Evolutionary conservation across 2,888 invertebrate species (phyloP).

Genomic region (Andrena hattorfiana): DNA sequence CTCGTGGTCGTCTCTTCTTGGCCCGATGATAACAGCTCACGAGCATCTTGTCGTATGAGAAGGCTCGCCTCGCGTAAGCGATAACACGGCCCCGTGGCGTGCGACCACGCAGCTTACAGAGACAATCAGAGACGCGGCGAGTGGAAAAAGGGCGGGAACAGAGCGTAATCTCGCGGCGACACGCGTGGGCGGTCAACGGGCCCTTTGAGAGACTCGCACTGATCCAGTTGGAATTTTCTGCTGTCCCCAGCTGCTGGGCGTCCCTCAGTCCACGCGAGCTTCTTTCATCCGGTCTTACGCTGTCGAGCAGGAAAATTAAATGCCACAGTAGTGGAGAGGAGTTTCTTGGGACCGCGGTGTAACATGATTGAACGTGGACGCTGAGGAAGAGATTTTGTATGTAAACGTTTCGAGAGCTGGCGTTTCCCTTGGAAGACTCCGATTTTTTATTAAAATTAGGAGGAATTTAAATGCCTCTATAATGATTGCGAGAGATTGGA

Average conservation of each 20-base stretch:
- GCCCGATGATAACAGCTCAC: conserved; percentile 66
- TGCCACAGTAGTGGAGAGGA: not conserved
- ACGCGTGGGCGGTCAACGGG: conserved; percentile 39
- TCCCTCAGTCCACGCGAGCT: conserved; percentile 30
- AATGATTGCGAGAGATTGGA: not conserved
- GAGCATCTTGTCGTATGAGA: conserved; percentile 59
- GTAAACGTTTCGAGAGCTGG: not conserved
- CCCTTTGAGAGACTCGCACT: conserved; percentile 21
- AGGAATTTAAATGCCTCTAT: not conserved
- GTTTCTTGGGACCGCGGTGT: not conserved
- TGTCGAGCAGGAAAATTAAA: conserved; percentile 39
- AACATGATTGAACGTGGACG: conserved; percentile 27
- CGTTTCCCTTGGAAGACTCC: not conserved
- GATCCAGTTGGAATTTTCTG: conserved; percentile 35
- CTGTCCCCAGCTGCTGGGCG: conserved; percentile 8
- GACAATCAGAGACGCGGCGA: conserved; percentile 38
- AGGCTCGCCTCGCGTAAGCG: conserved; percentile 55
- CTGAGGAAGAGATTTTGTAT: not conserved
- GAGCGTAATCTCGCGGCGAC: conserved; percentile 24
- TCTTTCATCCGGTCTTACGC: conserved; percentile 55
- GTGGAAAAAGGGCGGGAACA: conserved; percentile 10
- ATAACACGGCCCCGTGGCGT: conserved; percentile 49
- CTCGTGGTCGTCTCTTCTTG: conserved; percentile 26
- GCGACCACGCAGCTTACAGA: conserved; percentile 36
- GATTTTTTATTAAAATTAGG: not conserved